A percentile compares a stretch with the other conserved stretches of the same genome.
Evolutionary conservation across 1,140 invertebrate species (phyloP).

Genomic region (Drosophila carrolli): DNA sequence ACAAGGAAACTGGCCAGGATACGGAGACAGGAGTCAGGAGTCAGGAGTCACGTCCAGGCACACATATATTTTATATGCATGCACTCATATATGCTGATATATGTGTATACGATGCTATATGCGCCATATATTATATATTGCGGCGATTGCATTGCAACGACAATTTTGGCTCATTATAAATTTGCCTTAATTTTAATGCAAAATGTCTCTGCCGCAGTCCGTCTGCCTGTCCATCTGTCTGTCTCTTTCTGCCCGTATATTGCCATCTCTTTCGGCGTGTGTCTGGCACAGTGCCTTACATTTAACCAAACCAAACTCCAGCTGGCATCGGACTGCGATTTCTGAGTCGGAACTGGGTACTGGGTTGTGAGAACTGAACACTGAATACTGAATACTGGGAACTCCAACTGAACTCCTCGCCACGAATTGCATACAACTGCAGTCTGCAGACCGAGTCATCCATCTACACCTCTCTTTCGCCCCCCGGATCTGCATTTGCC

Average conservation of each 20-base stretch:
- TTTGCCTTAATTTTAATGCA: slow-evolving; percentile 82
- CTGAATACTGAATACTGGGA: not conserved
- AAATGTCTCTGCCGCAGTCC: slow-evolving; percentile 60
- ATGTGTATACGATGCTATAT: slow-evolving; percentile 27
- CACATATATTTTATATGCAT: slow-evolving; percentile 25
- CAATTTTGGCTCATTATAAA: slow-evolving; percentile 82
- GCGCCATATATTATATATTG: slow-evolving; percentile 52
- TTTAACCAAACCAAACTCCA: slow-evolving; percentile 65
- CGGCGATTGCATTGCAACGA: slow-evolving; percentile 61
- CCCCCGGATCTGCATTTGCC: not conserved
- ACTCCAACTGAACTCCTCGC: slow-evolving; percentile 25
- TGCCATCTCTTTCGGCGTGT: slow-evolving; percentile 41
- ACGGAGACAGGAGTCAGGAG: slow-evolving; percentile 10
- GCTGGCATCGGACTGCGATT: slow-evolving; percentile 28
- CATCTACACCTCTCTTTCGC: slow-evolving; percentile 10
- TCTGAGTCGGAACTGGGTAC: slow-evolving; percentile 10
- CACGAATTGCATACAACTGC: slow-evolving; percentile 58
- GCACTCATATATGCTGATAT: slow-evolving; percentile 19
- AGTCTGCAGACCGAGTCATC: slow-evolving; percentile 44
- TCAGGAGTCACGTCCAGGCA: slow-evolving; percentile 35
- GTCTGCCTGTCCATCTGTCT: slow-evolving; percentile 5
- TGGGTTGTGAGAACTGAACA: not conserved
- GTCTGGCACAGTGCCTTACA: slow-evolving; percentile 77
- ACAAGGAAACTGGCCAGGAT: slow-evolving; percentile 29
- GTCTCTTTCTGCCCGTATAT: slow-evolving; percentile 1